A percentile compares a stretch with the other conserved stretches of the same genome.
Conservation (phyloP, 1,140 invertebrate species). For the Phenacoccus solenopsis region DNA sequence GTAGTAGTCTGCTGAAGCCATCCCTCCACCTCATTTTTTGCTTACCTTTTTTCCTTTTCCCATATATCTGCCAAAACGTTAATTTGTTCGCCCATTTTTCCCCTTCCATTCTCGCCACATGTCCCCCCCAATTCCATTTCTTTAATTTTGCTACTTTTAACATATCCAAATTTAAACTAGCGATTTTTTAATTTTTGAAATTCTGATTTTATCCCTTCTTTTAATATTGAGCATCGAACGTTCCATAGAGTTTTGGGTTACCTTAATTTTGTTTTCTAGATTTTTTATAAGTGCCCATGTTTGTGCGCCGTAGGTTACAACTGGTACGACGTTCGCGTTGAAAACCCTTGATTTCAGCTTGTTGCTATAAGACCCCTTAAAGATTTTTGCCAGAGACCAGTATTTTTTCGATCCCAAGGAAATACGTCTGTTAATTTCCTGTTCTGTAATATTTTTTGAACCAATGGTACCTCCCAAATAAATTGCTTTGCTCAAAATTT, state of each 20-base stretch:
- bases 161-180: neutral
- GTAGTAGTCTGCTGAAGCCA: no score
- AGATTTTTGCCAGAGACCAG: conserved; percentile 13
- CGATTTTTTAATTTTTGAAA: neutral
- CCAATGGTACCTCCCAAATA: conserved; percentile 1
- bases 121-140: conserved; percentile 24
- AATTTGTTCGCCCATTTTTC: conserved; percentile 17
- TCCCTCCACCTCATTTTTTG: no score
- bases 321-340: conserved; percentile 8
- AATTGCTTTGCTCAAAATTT: neutral
- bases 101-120: conserved; percentile 10
- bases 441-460: neutral
- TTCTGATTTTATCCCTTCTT: conserved; percentile 18
- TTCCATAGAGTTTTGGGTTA: conserved; percentile 9
- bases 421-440: conserved; percentile 19
- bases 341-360: neutral
- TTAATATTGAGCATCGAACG: neutral
- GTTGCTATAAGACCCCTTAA: neutral
- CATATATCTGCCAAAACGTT: conserved; percentile 17
- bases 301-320: conserved; percentile 17
- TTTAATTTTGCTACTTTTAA: neutral
- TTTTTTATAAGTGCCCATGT: conserved; percentile 19
- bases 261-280: conserved; percentile 7
- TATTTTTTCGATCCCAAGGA: conserved; percentile 19
- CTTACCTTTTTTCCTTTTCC: no score